Evolutionary conservation across 1,140 invertebrate species (phyloP).

Genomic region (Copidosoma floridanum): DNA sequence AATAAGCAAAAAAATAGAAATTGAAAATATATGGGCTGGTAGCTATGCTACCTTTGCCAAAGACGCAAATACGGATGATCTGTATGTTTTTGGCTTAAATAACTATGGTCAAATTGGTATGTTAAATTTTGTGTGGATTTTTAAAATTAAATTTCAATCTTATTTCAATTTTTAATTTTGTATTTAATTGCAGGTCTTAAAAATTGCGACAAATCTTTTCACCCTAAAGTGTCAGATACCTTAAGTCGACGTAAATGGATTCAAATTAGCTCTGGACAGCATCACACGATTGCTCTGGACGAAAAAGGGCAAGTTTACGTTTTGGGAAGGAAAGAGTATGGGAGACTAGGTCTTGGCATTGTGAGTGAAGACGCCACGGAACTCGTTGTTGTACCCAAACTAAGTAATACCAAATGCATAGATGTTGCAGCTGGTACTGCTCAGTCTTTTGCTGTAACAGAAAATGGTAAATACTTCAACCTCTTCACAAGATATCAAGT

Average conservation of each 20-base stretch:
- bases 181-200: conserved; percentile 59
- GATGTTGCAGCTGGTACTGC: conserved; percentile 75
- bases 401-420: conserved; percentile 66
- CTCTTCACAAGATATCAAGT: too few species aligned
- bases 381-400: conserved; percentile 63
- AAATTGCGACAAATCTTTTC: conserved; percentile 54
- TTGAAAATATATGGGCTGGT: conserved; percentile 82
- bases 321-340: conserved; percentile 85
- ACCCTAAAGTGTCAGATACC: conserved; percentile 55
- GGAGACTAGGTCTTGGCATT: conserved; percentile 78
- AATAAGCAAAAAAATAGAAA: conserved; percentile 58
- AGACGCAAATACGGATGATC: conserved; percentile 64
- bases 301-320: conserved; percentile 68
- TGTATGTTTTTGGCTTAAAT: conserved; percentile 89
- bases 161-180: too few species aligned
- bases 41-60: conserved; percentile 80
- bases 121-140: too few species aligned
- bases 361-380: conserved; percentile 62
- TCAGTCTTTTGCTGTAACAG: conserved; percentile 82
- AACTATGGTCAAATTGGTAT: conserved; percentile 89
- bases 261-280: conserved; percentile 71
- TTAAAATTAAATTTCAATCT: too few species aligned
- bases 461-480: conserved; percentile 66
- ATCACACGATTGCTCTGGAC: conserved; percentile 81
- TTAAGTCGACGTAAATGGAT: conserved; percentile 59